Evolutionary conservation across 2,113 vertebrate genomes (phyloP).

Genomic region (Amphiprion ocellaris): DNA sequence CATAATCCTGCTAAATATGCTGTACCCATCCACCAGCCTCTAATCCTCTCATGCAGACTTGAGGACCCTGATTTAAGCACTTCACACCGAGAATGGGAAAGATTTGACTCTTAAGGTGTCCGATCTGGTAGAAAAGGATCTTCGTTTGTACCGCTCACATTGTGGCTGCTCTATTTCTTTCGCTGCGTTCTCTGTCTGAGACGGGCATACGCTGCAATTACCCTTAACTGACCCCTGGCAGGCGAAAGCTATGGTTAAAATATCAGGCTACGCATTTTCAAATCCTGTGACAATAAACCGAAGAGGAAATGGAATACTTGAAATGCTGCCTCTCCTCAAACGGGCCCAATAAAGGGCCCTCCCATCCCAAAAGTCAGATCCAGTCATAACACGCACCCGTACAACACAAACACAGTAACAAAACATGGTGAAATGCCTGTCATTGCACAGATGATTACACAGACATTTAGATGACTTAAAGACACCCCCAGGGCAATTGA

Average conservation of each 20-base stretch:
- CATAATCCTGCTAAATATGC: constrained; percentile 79
- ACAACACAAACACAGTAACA: constrained; percentile 66
- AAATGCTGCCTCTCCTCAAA: constrained; percentile 41
- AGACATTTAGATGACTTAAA: constrained; percentile 61
- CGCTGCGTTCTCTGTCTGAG: constrained; percentile 38
- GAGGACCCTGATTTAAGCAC: constrained; percentile 48
- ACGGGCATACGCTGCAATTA: constrained; percentile 47
- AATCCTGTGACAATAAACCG: constrained; percentile 66
- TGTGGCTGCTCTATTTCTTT: constrained; percentile 50
- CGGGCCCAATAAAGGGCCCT: constrained; percentile 31
- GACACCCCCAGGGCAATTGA: constrained; percentile 55
- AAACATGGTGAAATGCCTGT: constrained; percentile 58
- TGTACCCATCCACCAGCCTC: constrained; percentile 60
- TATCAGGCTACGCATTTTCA: constrained; percentile 63
- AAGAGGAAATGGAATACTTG: constrained; percentile 54
- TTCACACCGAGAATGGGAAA: constrained; percentile 57
- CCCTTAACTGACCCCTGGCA: constrained; percentile 54
- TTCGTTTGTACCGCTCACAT: constrained; percentile 13
- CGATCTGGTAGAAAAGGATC: constrained; percentile 23
- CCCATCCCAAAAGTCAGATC: constrained; percentile 34
- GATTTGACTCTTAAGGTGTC: constrained; percentile 36
- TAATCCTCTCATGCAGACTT: constrained; percentile 65
- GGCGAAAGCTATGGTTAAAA: constrained; percentile 58
- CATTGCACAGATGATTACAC: constrained; percentile 67
- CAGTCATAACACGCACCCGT: constrained; percentile 67